Evolutionary conservation across 2,113 vertebrate genomes (phyloP), one percentile per base, ranked within the genome.

Genomic region (Brachyhypopomus occidentalis): DNA sequence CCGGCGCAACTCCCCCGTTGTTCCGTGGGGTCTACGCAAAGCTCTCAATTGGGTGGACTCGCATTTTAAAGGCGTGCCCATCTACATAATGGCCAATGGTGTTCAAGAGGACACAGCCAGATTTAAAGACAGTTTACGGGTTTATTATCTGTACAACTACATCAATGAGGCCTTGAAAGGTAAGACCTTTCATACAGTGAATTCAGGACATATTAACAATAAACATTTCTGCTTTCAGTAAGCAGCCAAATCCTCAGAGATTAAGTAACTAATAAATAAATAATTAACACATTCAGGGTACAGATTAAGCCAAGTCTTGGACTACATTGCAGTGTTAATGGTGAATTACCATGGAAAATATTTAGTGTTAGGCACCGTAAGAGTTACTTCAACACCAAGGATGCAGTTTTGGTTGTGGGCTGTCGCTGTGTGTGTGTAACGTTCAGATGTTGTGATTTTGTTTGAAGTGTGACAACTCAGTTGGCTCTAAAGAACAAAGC

Each of bases 101-200:
- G 91, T 98, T 14, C 95, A 97, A 0, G 97, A 97, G 48, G 94
- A 93, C 74, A 92, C 88, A 0, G 92, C 92, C 0, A 89, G 83
- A 25, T 92, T 93, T 79, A 92, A 96, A 0, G 98, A 99, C 88
- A 92, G 89, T 34, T 85, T 99, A 58, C 93, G 97, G 73, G 87
- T 94, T 36, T 96, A 97, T 87, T 99, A 99, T 86, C 86, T 97
- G 75, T 92, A 96, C 87, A 97, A 93, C 87, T 99, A 99, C 75
- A 90, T 98, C 79, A 98, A 97, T 0, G 98, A 99, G 88, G 98
- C 95, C 23, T 94, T 99, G 34, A 99, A 99, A 96, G 98, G 98
- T 98, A 91, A 95, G 89, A 2, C 30, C 55, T 9, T 56, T 17
- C 5, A 6, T 14, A n/a, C 2, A 25, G 16, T 60, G 77, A 36